These are phyloP conservation scores for Coenonympha arcania DNA, from an alignment of 2,888 invertebrate species.

Conservation along the genomic window DNA sequence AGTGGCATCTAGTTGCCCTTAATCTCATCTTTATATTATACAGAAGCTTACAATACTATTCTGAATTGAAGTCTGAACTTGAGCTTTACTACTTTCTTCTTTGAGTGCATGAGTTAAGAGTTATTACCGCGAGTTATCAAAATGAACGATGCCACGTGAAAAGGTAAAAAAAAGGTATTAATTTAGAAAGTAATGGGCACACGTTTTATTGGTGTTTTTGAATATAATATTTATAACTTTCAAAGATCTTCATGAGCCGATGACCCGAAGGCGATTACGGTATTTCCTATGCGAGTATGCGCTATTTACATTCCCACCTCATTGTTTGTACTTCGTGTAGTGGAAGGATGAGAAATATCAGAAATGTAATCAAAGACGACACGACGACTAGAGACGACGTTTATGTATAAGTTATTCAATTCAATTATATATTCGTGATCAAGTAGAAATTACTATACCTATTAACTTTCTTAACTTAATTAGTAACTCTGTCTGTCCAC, in stretches of 20 bases:
- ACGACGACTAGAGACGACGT: slow-evolving; percentile 25
- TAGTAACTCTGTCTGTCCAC: too few species aligned
- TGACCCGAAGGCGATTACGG: slow-evolving; percentile 62
- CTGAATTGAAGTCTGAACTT: too few species aligned
- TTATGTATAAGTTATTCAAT: slow-evolving; percentile 1
- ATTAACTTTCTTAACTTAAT: too few species aligned
- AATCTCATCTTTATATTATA: too few species aligned
- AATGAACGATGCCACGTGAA: background rate
- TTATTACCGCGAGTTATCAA: background rate
- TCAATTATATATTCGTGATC: background rate
- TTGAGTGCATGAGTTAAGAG: too few species aligned
- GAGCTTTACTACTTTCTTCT: too few species aligned
- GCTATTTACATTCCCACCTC: slow-evolving; percentile 45
- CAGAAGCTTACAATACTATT: too few species aligned
- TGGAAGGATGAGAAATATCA: slow-evolving; percentile 36
- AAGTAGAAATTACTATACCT: too few species aligned
- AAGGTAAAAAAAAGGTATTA: background rate
- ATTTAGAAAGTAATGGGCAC: background rate
- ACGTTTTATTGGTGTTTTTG: slow-evolving; percentile 9
- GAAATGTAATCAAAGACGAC: slow-evolving; percentile 31
- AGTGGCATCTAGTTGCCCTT: too few species aligned
- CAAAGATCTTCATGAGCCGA: slow-evolving; percentile 61
- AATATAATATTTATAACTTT: slow-evolving; percentile 47
- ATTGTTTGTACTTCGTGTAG: slow-evolving; percentile 35
- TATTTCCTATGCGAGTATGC: slow-evolving; percentile 47